phyloP scores from a whole-genome alignment of 2,797 vertebrate genomes.

The Semaprochilodus insignis region DNA sequence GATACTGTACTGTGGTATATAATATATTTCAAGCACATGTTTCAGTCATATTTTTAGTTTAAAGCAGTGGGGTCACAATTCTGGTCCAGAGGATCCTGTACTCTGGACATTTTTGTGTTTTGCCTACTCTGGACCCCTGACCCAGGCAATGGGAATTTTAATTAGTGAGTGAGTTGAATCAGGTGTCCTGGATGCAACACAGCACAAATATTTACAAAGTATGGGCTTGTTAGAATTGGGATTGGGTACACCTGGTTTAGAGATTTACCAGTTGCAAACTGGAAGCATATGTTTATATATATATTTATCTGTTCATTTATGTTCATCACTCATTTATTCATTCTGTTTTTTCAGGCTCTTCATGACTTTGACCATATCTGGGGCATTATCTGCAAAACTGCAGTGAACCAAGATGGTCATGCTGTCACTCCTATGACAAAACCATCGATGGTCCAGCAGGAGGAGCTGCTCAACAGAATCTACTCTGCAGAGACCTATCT shows the following conservation, averaged over 20 bases:
- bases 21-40: conserved; percentile 74
- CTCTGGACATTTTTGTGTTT: too few relatives aligned
- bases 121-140: too few relatives aligned
- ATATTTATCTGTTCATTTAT: too few relatives aligned
- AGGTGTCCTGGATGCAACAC: too few relatives aligned
- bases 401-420: conserved; percentile 86
- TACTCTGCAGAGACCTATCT: conserved; percentile 77
- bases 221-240: too few relatives aligned
- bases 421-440: conserved; percentile 85
- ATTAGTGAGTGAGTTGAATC: too few relatives aligned
- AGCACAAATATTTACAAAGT: too few relatives aligned
- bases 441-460: conserved; percentile 85
- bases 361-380: conserved; percentile 85
- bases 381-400: conserved; percentile 85
- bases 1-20: conserved; percentile 49
- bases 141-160: too few relatives aligned
- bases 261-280: not conserved
- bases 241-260: not conserved
- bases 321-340: too few relatives aligned
- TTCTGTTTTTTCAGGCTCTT: conserved; percentile 74
- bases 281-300: not conserved
- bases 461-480: conserved; percentile 80
- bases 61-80: too few relatives aligned
- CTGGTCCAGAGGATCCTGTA: too few relatives aligned
- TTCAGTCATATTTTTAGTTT: conserved; percentile 61